Percentiles rank a stretch among this genome's conserved stretches.
Evolutionary conservation across 1,140 invertebrate genomes (phyloP).

Genomic region (Hycleus phaleratus): DNA sequence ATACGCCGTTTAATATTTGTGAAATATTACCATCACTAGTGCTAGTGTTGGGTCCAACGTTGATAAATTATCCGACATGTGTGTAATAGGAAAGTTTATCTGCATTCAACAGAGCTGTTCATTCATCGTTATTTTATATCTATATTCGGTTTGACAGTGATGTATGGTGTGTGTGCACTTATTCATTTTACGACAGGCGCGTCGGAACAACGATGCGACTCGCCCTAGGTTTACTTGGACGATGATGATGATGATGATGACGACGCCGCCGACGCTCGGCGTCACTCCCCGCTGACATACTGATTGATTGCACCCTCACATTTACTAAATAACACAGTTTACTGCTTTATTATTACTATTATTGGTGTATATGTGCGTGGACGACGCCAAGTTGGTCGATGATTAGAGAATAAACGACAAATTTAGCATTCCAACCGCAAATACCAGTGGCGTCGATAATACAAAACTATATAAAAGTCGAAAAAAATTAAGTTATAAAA

Average conservation of each 20-base stretch:
- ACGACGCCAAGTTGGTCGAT: conserved; percentile 4
- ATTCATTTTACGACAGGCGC: conserved; percentile 35
- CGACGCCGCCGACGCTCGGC: conserved; percentile 4
- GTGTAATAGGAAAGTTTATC: conserved; percentile 40
- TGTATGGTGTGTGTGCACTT: conserved; percentile 38
- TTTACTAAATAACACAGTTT: conserved; percentile 39
- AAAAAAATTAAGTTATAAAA: too few species aligned
- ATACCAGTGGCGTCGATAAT: too few species aligned
- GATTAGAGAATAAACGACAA: too few species aligned
- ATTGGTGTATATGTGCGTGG: conserved; percentile 1
- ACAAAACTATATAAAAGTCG: too few species aligned
- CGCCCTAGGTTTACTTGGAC: conserved; percentile 21
- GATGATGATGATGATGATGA: not conserved
- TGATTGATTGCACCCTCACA: conserved; percentile 37
- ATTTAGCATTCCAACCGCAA: too few species aligned
- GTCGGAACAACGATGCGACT: conserved; percentile 21
- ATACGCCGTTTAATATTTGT: conserved; percentile 6
- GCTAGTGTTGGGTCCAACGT: conserved; percentile 24
- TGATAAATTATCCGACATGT: conserved; percentile 39
- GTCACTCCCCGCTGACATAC: conserved; percentile 34
- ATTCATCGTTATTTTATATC: conserved; percentile 40
- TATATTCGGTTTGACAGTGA: conserved; percentile 38
- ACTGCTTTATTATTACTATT: conserved; percentile 34
- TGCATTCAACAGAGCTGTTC: conserved; percentile 38
- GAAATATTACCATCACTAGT: conserved; percentile 12